Percentiles rank a stretch among this genome's conserved stretches.
Conservation (phyloP, 1,140 invertebrate species). For the Lepidotrigona ventralis region DNA sequence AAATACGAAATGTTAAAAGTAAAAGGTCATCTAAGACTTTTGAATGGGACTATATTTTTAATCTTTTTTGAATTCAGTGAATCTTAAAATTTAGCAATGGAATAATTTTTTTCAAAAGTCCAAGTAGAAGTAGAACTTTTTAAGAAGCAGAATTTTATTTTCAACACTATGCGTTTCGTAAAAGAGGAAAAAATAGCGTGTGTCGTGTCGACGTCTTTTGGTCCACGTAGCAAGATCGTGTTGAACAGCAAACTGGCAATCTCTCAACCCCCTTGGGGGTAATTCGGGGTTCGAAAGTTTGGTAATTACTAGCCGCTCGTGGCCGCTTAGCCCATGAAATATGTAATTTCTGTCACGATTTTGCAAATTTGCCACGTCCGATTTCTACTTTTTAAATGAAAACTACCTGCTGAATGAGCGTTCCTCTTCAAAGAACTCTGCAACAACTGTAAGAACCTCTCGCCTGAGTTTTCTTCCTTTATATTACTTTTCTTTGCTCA, state of each 20-base stretch:
- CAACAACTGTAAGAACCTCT: neutral
- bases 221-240: neutral
- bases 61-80: neutral
- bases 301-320: conserved; percentile 33
- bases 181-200: neutral
- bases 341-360: conserved; percentile 36
- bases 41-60: too few relatives aligned
- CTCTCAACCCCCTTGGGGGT: conserved; percentile 5
- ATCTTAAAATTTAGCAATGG: too few relatives aligned
- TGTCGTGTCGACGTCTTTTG: conserved; percentile 13
- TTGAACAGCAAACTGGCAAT: conserved; percentile 22
- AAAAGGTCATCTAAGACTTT: too few relatives aligned
- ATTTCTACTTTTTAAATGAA: conserved; percentile 13
- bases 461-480: neutral
- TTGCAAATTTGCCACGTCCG: neutral
- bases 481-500: neutral
- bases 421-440: neutral
- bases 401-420: neutral
- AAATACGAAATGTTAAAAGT: too few relatives aligned
- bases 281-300: conserved; percentile 39
- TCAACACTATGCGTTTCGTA: neutral
- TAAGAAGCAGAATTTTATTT: too few relatives aligned
- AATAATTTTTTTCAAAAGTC: neutral
- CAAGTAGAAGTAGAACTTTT: too few relatives aligned
- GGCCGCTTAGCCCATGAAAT: conserved; percentile 16